A percentile compares a stretch with the other conserved stretches of the same genome.
These are phyloP conservation scores for Megaustenia siamemsis DNA, from an alignment of 2,888 invertebrate genomes.

Conservation along the genomic window DNA sequence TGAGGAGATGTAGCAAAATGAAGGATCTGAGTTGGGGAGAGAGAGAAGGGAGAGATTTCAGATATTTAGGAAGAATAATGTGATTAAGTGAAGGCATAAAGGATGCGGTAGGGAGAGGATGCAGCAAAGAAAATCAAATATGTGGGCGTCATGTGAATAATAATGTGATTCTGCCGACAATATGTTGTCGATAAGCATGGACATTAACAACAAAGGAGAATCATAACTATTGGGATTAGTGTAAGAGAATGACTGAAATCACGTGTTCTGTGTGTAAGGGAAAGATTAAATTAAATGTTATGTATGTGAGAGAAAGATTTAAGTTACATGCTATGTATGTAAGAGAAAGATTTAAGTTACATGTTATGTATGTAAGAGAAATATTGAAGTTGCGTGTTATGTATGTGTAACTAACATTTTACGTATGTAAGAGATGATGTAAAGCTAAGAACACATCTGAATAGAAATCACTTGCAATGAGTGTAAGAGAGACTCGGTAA, in stretches of 20 bases:
- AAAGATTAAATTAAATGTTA: no score
- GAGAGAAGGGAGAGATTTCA: neutral
- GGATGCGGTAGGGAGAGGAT: neutral
- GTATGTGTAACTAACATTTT: no score
- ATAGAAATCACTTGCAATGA: no score
- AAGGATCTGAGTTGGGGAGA: neutral
- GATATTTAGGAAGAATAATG: constrained; percentile 1
- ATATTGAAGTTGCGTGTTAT: no score
- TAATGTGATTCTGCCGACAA: neutral
- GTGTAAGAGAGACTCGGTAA: no score
- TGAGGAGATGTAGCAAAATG: neutral
- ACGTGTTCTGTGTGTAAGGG: no score
- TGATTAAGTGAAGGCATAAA: neutral
- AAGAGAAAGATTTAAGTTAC: no score
- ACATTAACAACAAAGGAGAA: neutral
- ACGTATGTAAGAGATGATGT: no score
- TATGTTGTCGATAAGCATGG: neutral
- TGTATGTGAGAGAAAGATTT: no score
- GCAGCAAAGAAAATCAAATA: neutral
- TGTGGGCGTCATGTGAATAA: neutral
- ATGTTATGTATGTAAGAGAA: no score
- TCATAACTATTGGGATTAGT: neutral
- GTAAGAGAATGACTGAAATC: no score
- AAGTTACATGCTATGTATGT: neutral
- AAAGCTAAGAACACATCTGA: no score